Percentiles rank a stretch among this genome's conserved stretches.
Conservation (phyloP, 2,113 vertebrate species). For the Passer montanus region DNA sequence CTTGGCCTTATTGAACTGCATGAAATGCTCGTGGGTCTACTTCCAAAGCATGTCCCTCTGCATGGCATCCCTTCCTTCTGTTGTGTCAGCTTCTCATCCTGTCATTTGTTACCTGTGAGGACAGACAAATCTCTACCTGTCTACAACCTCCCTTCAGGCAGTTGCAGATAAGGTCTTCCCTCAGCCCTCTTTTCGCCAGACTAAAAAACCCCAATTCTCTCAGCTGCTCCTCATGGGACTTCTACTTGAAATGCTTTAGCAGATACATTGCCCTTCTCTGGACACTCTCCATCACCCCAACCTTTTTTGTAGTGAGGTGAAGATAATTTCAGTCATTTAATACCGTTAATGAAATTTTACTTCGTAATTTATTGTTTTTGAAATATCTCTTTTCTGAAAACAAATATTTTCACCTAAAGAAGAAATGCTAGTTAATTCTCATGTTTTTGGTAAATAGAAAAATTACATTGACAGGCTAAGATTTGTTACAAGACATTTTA, state of each 20-base stretch:
- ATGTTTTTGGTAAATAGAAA: not conserved
- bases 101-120: not conserved
- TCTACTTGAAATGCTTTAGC: not conserved
- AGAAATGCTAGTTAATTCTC: not conserved
- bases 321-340: not conserved
- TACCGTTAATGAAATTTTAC: not conserved
- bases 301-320: not conserved
- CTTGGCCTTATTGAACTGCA: not conserved
- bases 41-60: not conserved
- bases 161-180: not conserved
- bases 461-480: not conserved
- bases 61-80: not conserved
- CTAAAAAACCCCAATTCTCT: accelerated
- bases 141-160: not conserved
- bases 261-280: not conserved
- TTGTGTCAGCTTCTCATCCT: not conserved
- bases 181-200: not conserved
- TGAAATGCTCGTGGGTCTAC: accelerated
- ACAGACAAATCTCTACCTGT: accelerated
- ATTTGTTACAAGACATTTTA: not conserved
- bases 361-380: not conserved
- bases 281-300: not conserved
- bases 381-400: not conserved
- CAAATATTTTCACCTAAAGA: not conserved
- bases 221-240: not conserved